phyloP scores from a whole-genome alignment of 2,113 vertebrate species.

The Xyliphius kryptos region DNA sequence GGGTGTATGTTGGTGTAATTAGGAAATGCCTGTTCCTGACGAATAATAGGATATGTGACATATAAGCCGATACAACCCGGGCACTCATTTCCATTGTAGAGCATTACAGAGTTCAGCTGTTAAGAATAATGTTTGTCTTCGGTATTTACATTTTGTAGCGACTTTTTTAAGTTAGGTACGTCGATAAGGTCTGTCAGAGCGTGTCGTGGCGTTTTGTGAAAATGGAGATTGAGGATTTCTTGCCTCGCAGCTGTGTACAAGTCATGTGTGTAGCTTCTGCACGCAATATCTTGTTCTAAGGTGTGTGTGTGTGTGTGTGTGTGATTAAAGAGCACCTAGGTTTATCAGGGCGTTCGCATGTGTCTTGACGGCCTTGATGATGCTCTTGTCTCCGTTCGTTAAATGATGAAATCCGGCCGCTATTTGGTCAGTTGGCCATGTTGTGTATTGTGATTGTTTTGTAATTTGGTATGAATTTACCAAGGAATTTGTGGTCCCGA shows the following conservation, averaged over 20 bases:
- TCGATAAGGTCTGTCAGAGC: too few relatives aligned
- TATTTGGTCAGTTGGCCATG: not conserved
- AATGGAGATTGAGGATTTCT: slow-evolving; percentile 6
- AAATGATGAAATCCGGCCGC: not conserved
- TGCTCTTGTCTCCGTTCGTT: not conserved
- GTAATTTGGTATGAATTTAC: not conserved
- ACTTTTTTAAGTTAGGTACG: too few relatives aligned
- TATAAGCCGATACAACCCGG: too few relatives aligned
- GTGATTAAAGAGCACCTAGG: not conserved
- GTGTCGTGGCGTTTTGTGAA: not conserved
- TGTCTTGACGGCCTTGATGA: slow-evolving; percentile 4
- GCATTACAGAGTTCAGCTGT: too few relatives aligned
- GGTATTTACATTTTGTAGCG: too few relatives aligned
- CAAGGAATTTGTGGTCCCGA: not conserved
- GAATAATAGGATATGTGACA: too few relatives aligned
- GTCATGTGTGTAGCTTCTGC: not conserved
- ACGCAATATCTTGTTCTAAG: slow-evolving; percentile 15
- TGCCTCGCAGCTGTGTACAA: not conserved
- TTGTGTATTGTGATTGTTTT: slow-evolving; percentile 1
- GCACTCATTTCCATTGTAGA: too few relatives aligned
- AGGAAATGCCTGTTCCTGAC: too few relatives aligned
- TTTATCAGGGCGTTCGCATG: not conserved
- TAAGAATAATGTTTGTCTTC: too few relatives aligned
- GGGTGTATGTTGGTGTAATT: too few relatives aligned
- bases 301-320: slow-evolving; percentile 5